Percentiles rank a stretch among this genome's conserved stretches.
Evolutionary conservation across 2,113 vertebrate genomes (phyloP).

Genomic region (Corythaeola cristata): DNA sequence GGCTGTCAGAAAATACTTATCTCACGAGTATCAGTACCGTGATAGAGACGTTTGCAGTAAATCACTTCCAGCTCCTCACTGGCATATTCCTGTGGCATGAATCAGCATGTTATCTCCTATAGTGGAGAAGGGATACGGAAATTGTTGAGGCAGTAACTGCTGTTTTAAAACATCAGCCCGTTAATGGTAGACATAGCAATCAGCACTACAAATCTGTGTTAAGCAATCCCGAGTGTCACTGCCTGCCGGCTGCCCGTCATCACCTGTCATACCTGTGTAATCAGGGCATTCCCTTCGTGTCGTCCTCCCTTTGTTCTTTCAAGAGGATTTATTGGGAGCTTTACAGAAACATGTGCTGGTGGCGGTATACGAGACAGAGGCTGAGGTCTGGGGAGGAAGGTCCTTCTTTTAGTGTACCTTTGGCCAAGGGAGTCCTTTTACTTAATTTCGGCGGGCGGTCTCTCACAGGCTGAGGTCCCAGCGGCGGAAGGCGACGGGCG

Average conservation of each 20-base stretch:
- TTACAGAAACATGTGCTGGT: not conserved
- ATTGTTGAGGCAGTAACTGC: not conserved
- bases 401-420: too few species aligned
- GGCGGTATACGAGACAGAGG: not conserved
- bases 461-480: not conserved
- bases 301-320: not conserved
- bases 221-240: not conserved
- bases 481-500: not conserved
- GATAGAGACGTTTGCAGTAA: accelerated
- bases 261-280: not conserved
- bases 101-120: accelerated
- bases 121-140: accelerated
- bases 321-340: accelerated
- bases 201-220: too few species aligned
- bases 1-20: accelerated
- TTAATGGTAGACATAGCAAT: not conserved
- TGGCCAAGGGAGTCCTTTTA: not conserved
- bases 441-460: not conserved
- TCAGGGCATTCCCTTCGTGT: not conserved
- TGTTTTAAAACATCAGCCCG: not conserved
- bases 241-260: not conserved
- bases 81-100: not conserved
- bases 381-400: too few species aligned
- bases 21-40: not conserved
- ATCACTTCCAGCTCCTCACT: not conserved